These are phyloP conservation scores for Poeciliopsis paucimaculata DNA, from an alignment of 2,797 vertebrate genomes.

Conservation along the genomic window DNA sequence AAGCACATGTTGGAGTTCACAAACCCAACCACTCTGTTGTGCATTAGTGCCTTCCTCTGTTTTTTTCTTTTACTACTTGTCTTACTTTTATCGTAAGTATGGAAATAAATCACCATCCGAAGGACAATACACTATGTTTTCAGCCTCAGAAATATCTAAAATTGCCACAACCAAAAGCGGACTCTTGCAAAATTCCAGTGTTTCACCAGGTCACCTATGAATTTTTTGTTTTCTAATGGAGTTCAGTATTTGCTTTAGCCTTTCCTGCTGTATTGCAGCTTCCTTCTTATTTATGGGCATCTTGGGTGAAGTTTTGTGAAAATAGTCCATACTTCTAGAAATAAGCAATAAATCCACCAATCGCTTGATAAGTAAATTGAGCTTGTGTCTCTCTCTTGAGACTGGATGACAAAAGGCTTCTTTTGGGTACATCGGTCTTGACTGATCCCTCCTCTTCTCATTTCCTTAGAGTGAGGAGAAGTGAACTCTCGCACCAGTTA, in stretches of 20 bases:
- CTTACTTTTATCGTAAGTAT: neutral
- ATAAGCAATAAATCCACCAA: neutral
- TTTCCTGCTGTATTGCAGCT: neutral
- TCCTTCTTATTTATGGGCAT: neutral
- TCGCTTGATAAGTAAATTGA: neutral
- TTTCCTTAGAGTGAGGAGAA: neutral
- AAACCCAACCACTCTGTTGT: neutral
- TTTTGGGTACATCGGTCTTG: neutral
- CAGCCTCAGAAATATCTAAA: neutral
- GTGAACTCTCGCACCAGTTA: neutral
- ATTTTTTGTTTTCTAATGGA: neutral
- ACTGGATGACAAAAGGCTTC: too few relatives aligned
- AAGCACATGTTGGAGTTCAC: neutral
- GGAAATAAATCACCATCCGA: neutral
- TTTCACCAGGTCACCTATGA: neutral
- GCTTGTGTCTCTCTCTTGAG: neutral
- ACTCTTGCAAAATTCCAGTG: neutral
- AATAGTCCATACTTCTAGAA: neutral
- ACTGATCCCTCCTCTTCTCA: neutral
- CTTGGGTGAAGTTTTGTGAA: neutral
- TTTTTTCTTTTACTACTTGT: neutral
- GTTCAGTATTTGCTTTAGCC: neutral
- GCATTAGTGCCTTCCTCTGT: neutral
- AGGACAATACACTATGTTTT: neutral
- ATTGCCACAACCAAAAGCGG: neutral